A percentile compares a stretch with the other conserved stretches of the same genome.
phyloP scores from a whole-genome alignment of 1,140 invertebrate species.

The Limonius californicus region DNA sequence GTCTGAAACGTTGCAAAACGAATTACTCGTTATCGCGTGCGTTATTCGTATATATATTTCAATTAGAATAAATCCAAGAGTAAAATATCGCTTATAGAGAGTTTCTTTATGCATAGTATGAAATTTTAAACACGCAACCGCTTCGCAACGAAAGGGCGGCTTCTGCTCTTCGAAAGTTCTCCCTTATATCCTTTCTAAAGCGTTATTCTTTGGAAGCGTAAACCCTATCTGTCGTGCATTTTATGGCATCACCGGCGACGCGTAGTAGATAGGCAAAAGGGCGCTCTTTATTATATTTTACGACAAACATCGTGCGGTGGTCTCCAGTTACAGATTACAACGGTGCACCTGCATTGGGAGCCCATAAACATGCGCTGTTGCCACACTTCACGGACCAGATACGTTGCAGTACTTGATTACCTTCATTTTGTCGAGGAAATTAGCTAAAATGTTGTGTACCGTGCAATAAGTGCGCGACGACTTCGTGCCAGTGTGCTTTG shows the following conservation, averaged over 20 bases:
- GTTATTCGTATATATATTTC: too few relatives aligned
- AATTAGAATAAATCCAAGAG: too few relatives aligned
- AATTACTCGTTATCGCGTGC: too few relatives aligned
- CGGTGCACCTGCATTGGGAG: slow-evolving; percentile 25
- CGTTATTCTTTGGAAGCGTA: background rate
- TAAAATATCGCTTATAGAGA: too few relatives aligned
- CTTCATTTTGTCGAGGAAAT: slow-evolving; percentile 23
- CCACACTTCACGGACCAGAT: slow-evolving; percentile 21
- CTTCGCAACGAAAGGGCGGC: too few relatives aligned
- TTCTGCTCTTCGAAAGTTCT: too few relatives aligned
- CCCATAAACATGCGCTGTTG: slow-evolving; percentile 24
- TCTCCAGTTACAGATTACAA: slow-evolving; percentile 28
- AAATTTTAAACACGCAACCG: too few relatives aligned
- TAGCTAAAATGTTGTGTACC: background rate
- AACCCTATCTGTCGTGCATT: background rate
- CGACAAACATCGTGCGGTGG: slow-evolving; percentile 13
- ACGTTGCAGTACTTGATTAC: slow-evolving; percentile 17
- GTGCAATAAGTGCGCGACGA: background rate
- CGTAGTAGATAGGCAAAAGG: slow-evolving; percentile 7
- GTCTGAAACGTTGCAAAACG: too few relatives aligned
- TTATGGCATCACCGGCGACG: background rate
- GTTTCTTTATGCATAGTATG: too few relatives aligned
- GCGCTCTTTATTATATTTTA: slow-evolving; percentile 23
- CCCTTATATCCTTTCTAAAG: too few relatives aligned
- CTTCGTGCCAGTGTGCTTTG: slow-evolving; percentile 16